Evolutionary conservation across 2,888 invertebrate genomes (phyloP).

Genomic region (Hoplodrina ambigua): DNA sequence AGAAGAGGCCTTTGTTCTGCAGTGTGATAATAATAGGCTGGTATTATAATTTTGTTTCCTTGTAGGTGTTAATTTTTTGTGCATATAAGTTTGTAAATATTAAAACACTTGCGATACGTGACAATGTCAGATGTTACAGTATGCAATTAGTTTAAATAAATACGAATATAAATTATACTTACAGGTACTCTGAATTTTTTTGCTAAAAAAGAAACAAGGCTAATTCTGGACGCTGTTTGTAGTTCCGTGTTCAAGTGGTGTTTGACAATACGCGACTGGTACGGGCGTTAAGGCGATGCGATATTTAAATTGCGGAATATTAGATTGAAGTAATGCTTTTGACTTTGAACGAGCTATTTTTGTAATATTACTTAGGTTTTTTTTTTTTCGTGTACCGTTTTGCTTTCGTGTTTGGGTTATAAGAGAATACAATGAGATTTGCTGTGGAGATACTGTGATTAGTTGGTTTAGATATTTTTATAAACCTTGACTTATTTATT

Average conservation of each 20-base stretch:
- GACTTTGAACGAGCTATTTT: constrained; percentile 47
- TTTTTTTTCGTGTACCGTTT: constrained; percentile 23
- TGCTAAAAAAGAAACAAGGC: too few relatives aligned
- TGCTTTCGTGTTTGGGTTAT: not conserved
- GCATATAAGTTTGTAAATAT: too few relatives aligned
- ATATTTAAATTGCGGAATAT: constrained; percentile 86
- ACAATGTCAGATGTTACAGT: too few relatives aligned
- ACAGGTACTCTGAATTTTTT: too few relatives aligned
- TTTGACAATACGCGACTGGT: constrained; percentile 54
- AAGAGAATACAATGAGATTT: not conserved
- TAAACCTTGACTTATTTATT: not conserved
- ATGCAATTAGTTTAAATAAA: too few relatives aligned
- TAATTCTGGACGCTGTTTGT: not conserved
- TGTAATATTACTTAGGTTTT: constrained; percentile 18
- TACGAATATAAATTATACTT: too few relatives aligned
- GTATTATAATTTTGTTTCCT: too few relatives aligned
- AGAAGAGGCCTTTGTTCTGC: too few relatives aligned
- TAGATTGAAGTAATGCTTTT: constrained; percentile 75
- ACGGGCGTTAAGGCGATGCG: constrained; percentile 77
- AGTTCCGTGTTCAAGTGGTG: not conserved
- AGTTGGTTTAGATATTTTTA: not conserved
- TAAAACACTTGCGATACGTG: too few relatives aligned
- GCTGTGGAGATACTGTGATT: not conserved
- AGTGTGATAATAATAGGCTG: too few relatives aligned
- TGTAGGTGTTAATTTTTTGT: too few relatives aligned